Evolutionary conservation across 2,113 vertebrate genomes (phyloP).

Genomic region (Cricetomys ansorgei): DNA sequence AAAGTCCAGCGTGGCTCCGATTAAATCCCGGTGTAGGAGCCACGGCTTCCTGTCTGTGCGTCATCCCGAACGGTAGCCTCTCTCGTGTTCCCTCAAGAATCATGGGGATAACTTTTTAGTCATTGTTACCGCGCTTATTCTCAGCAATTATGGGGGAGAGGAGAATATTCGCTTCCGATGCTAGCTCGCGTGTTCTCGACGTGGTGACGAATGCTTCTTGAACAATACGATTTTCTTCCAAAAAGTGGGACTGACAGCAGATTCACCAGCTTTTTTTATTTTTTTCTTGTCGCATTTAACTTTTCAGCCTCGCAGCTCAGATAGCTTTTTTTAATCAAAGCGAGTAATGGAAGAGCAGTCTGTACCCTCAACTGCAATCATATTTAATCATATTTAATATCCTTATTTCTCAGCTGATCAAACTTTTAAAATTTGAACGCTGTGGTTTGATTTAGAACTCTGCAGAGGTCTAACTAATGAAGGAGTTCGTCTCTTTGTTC

Average conservation of each 20-base stretch:
- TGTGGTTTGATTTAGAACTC: constrained; percentile 86
- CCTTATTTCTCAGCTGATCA: constrained; percentile 92
- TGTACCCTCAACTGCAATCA: constrained; percentile 89
- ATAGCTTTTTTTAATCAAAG: constrained; percentile 92
- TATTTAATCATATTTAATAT: constrained; percentile 92
- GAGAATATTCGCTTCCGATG: constrained; percentile 70
- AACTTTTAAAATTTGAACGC: constrained; percentile 87
- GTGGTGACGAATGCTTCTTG: constrained; percentile 62
- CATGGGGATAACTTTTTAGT: constrained; percentile 75
- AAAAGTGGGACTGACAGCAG: constrained; percentile 74
- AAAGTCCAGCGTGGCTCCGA: constrained; percentile 80
- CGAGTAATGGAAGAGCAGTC: constrained; percentile 90
- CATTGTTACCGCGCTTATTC: constrained; percentile 63
- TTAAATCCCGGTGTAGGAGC: constrained; percentile 82
- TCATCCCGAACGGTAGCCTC: constrained; percentile 78
- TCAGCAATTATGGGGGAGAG: constrained; percentile 79
- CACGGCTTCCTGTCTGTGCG: constrained; percentile 75
- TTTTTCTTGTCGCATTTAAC: constrained; percentile 84
- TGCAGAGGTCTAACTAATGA: constrained; percentile 81
- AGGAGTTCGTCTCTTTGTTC: constrained; percentile 77
- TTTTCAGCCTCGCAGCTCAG: constrained; percentile 89
- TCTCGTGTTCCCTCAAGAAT: constrained; percentile 69
- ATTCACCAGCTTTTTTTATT: constrained; percentile 73
- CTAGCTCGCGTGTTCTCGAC: constrained; percentile 66
- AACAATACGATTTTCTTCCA: constrained; percentile 74